phyloP scores from a whole-genome alignment of 2,113 vertebrate genomes.

The Ptilorrhoa leucosticta region DNA sequence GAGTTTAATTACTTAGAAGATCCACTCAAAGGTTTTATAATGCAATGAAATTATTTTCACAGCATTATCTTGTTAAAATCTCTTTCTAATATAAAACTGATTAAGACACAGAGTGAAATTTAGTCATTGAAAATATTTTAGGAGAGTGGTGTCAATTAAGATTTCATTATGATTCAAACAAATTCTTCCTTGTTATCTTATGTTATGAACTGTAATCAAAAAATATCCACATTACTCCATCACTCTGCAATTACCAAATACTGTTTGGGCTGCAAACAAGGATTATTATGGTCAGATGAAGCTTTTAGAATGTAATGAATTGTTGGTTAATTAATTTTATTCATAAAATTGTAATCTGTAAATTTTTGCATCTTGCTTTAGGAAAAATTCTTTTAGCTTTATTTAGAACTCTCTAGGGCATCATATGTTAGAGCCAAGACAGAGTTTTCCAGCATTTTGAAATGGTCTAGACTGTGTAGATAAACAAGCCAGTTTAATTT shows the following conservation, averaged over 20 bases:
- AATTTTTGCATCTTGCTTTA: background rate
- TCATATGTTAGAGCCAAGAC: background rate
- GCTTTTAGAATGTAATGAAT: slow-evolving; percentile 36
- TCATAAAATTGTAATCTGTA: slow-evolving; percentile 10
- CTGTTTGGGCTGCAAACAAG: slow-evolving; percentile 25
- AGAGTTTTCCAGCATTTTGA: background rate
- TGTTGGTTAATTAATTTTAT: slow-evolving; percentile 51
- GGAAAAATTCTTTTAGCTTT: background rate
- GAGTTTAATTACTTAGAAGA: slow-evolving; percentile 19
- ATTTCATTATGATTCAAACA: slow-evolving; percentile 28
- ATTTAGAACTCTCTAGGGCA: background rate
- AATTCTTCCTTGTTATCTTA: slow-evolving; percentile 32
- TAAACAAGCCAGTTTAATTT: background rate
- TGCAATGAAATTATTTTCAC: slow-evolving; percentile 2
- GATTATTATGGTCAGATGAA: slow-evolving; percentile 1
- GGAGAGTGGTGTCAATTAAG: background rate
- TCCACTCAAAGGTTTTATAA: background rate
- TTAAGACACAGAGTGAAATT: slow-evolving; percentile 25
- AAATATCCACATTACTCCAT: background rate
- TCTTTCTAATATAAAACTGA: slow-evolving; percentile 30
- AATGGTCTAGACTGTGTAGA: background rate
- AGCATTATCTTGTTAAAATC: background rate
- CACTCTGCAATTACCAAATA: slow-evolving; percentile 13
- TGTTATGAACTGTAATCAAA: slow-evolving; percentile 36
- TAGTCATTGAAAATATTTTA: slow-evolving; percentile 23